phyloP scores from a whole-genome alignment of 2,113 vertebrate species.

The Myodes glareolus region DNA sequence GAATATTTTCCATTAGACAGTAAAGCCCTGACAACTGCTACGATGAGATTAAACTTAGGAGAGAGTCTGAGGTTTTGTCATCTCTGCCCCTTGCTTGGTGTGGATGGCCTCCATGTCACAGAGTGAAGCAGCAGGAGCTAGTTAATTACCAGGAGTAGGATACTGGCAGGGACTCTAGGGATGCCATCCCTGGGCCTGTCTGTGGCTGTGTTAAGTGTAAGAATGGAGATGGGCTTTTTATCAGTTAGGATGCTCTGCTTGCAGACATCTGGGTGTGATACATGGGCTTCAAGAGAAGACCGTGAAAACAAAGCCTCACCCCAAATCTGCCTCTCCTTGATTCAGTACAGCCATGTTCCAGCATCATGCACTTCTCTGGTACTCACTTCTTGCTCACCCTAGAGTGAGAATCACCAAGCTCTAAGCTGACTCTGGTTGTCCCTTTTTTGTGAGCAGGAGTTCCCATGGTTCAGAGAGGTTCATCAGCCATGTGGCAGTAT shows the following conservation, averaged over 20 bases:
- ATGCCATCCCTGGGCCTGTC: background rate
- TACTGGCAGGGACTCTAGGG: background rate
- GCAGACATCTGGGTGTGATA: background rate
- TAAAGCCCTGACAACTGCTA: background rate
- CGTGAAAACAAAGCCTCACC: background rate
- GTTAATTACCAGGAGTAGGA: background rate
- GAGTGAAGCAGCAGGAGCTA: fast-evolving
- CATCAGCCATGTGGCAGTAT: background rate
- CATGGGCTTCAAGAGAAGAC: background rate
- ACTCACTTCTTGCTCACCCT: fast-evolving
- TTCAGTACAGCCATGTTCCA: background rate
- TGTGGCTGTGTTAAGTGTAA: background rate
- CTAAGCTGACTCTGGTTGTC: background rate
- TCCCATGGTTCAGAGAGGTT: no score
- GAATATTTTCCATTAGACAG: background rate
- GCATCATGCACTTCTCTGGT: fast-evolving
- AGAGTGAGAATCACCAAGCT: background rate
- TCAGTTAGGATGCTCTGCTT: background rate
- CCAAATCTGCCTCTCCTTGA: background rate
- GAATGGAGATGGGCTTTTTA: background rate
- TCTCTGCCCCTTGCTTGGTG: no score
- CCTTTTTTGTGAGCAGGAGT: background rate
- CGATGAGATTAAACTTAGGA: background rate
- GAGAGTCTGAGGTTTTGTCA: background rate
- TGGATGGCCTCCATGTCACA: fast-evolving